Evolutionary conservation across 2,888 invertebrate species (phyloP), one percentile per base, ranked within the genome.

Genomic region (Nematopogon swammerdamellus): DNA sequence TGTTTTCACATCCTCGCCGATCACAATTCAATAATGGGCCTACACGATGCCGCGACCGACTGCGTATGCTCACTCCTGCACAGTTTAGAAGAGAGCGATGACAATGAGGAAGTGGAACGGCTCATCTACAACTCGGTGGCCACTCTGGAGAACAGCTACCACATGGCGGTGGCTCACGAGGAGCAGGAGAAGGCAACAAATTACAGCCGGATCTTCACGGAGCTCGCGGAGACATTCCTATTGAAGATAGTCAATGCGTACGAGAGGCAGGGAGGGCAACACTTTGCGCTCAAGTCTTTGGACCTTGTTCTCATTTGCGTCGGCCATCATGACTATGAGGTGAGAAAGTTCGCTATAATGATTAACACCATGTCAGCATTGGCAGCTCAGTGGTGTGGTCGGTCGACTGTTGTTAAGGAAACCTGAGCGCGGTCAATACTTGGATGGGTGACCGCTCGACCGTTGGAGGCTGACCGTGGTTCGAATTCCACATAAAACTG

Each of bases 241-340:
- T 87, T 89, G 55, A 89, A 90, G 62, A 91, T 97, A 60, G 82
- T 95, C 8, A 70, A 72, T 47, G 80, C 83, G 43, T 84, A 85
- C 50, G 79, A 80, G 44, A 80, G 82, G 11, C 82, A 83, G 55
- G 82, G 83, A 8, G 68, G 72, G 52, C 81, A 83, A 18, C 91
- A 92, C 69, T 92, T 89, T 72, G 87, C 91, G 1, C 79, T 95
- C 54, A 87, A 91, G 65, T 87, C 92, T 2, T 77, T 99, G 53
- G 96, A 98, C 65, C 79, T 97, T 57, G 88, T 96, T 10, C 79
- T 98, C 46, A 87, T 90, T 36, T 96, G 97, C 72, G 92, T 95
- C 10, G 95, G 95, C 0, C 97, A 98, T 79, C 96, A 97, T 71
- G 97, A 98, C 68, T 98, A 96, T 75, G 96, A 97, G 84, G 95